Evolutionary conservation across 2,888 invertebrate species (phyloP).

Genomic region (Spicauda simplicius): DNA sequence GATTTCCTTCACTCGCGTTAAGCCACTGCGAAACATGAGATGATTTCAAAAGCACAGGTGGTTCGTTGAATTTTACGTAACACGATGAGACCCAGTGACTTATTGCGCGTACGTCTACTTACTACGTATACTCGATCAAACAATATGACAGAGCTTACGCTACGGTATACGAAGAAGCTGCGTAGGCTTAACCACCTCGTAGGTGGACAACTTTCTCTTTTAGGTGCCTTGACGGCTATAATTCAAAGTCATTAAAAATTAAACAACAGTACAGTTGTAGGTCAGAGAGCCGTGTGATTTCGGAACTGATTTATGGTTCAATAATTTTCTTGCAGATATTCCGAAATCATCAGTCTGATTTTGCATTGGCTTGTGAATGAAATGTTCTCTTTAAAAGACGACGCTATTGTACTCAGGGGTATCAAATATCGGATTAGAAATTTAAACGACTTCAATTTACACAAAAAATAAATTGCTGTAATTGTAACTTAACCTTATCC

Average conservation of each 20-base stretch:
- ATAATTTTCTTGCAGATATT: neutral
- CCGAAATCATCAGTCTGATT: neutral
- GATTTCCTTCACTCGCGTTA: conserved; percentile 17
- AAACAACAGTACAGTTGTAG: conserved; percentile 24
- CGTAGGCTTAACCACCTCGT: conserved; percentile 50
- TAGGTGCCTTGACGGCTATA: conserved; percentile 46
- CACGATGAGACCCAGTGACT: conserved; percentile 26
- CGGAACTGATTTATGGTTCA: conserved; percentile 15
- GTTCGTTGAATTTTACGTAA: conserved; percentile 26
- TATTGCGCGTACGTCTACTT: conserved; percentile 36
- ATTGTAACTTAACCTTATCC: too few relatives aligned
- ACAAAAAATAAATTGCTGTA: too few relatives aligned
- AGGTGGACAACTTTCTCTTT: conserved; percentile 80
- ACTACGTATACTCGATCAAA: conserved; percentile 38
- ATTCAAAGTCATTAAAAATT: conserved; percentile 33
- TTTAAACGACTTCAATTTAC: too few relatives aligned
- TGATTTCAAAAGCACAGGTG: conserved; percentile 21
- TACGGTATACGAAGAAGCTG: conserved; percentile 51
- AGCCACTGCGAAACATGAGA: conserved; percentile 3
- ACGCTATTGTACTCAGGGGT: neutral
- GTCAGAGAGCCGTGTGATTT: conserved; percentile 7
- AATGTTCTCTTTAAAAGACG: neutral
- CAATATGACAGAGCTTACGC: conserved; percentile 48
- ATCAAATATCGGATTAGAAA: neutral
- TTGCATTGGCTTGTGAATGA: neutral